A percentile compares a stretch with the other conserved stretches of the same genome.
Evolutionary conservation across 2,113 vertebrate species (phyloP).

Genomic region (Oryzias celebensis): DNA sequence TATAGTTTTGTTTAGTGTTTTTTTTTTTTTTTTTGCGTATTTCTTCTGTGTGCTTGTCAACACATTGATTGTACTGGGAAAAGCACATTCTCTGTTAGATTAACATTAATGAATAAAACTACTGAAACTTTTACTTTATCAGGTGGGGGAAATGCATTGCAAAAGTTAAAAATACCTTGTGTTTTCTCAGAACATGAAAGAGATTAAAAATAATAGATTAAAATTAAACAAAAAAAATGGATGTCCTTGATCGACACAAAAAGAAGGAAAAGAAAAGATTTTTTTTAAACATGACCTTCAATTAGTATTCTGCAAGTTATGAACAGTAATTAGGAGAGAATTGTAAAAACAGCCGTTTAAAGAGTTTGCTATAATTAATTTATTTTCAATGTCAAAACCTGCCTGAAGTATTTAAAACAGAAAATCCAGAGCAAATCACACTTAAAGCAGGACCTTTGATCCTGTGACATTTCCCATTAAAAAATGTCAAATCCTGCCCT

Average conservation of each 20-base stretch:
- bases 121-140: conserved; percentile 43
- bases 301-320: not conserved
- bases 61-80: conserved; percentile 65
- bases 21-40: conserved; percentile 48
- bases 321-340: not conserved
- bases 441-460: conserved; percentile 25
- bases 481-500: conserved; percentile 36
- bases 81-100: conserved; percentile 45
- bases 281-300: not conserved
- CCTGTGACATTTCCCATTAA: conserved; percentile 46
- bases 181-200: conserved; percentile 18
- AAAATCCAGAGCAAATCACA: conserved; percentile 37
- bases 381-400: conserved; percentile 4
- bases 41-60: conserved; percentile 70
- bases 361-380: conserved; percentile 17
- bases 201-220: conserved; percentile 11
- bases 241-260: conserved; percentile 3
- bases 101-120: conserved; percentile 51
- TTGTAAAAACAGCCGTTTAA: not conserved
- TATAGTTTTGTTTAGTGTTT: conserved; percentile 17
- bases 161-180: not conserved
- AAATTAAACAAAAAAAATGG: conserved; percentile 18
- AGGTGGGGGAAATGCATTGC: conserved; percentile 15
- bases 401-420: not conserved
- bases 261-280: not conserved